phyloP scores from a whole-genome alignment of 2,888 invertebrate species.

The Microplitis deprimator region DNA sequence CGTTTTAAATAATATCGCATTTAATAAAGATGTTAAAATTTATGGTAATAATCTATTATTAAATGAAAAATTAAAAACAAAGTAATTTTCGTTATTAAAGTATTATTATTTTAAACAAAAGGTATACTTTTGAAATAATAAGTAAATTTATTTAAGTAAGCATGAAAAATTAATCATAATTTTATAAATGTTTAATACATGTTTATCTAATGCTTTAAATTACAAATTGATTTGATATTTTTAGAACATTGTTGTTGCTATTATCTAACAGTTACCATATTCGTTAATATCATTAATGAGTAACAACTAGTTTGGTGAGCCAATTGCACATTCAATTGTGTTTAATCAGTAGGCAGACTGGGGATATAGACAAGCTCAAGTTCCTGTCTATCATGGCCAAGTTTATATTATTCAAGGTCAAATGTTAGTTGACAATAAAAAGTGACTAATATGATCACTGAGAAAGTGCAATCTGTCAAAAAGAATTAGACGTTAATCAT shows the following conservation, averaged over 20 bases:
- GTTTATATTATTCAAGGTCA: neutral
- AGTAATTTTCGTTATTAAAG: no score
- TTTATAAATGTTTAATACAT: neutral
- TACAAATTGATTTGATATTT: neutral
- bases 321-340: neutral
- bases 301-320: neutral
- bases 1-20: neutral
- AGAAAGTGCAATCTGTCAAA: neutral
- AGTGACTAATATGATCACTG: neutral
- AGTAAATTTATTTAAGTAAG: neutral
- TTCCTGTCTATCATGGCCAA: neutral
- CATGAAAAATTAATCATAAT: neutral
- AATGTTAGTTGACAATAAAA: neutral
- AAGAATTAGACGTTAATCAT: neutral
- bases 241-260: neutral
- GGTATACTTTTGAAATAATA: no score
- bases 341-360: neutral
- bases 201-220: neutral
- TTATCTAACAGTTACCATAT: neutral
- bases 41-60: neutral
- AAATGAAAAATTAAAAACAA: neutral
- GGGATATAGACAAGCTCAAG: neutral
- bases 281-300: neutral
- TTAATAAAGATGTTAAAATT: neutral
- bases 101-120: no score